phyloP scores from a whole-genome alignment of 2,113 vertebrate species.

The Perca schrenkii region DNA sequence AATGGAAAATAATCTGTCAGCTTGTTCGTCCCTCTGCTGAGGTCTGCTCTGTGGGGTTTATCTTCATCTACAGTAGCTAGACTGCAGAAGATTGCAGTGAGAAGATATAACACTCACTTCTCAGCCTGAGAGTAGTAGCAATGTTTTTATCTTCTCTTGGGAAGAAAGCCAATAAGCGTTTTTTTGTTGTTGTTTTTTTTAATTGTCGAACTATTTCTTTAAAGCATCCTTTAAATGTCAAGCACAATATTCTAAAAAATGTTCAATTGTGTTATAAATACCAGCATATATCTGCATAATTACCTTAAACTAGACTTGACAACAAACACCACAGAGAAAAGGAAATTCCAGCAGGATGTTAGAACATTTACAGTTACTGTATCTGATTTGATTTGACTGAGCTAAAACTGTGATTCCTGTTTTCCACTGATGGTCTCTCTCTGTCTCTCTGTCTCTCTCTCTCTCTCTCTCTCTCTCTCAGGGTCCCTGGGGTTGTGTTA shows the following conservation, averaged over 20 bases:
- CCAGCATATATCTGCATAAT: neutral
- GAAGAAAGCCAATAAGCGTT: neutral
- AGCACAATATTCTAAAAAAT: neutral
- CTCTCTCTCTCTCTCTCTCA: conserved; percentile 30
- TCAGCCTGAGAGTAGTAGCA: conserved; percentile 2
- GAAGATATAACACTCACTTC: neutral
- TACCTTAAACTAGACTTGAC: neutral
- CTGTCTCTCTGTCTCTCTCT: conserved; percentile 37
- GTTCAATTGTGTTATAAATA: no score
- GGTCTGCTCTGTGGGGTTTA: conserved; percentile 25
- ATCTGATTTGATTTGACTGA: conserved; percentile 62
- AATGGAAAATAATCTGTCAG: conserved; percentile 78
- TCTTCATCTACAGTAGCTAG: conserved; percentile 16
- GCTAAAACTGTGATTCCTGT: conserved; percentile 49
- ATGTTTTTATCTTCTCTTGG: neutral
- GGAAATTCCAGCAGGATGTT: conserved; percentile 22
- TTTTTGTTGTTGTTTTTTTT: no score
- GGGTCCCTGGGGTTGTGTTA: conserved; percentile 31
- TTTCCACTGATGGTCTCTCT: conserved; percentile 40
- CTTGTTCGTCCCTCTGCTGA: conserved; percentile 57
- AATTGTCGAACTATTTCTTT: neutral
- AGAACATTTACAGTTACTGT: conserved; percentile 1
- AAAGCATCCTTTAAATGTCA: neutral
- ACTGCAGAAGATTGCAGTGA: conserved; percentile 17
- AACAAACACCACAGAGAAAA: conserved; percentile 4